phyloP scores from a whole-genome alignment of 2,797 vertebrate species.

The Liparis tanakae region DNA sequence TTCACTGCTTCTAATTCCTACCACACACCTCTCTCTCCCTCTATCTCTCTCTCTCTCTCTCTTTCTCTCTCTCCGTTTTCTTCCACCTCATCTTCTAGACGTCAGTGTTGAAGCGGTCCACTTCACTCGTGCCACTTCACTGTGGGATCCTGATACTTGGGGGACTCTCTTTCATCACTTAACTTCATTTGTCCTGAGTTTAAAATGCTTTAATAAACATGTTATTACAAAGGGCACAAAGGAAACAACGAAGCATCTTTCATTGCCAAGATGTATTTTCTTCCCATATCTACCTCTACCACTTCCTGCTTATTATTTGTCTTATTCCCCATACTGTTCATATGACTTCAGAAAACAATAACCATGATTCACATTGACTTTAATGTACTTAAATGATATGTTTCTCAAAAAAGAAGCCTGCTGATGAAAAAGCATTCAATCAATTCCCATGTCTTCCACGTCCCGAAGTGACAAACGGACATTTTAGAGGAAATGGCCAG shows the following conservation, averaged over 20 bases:
- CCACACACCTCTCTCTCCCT: conserved; percentile 25
- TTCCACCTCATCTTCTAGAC: conserved; percentile 15
- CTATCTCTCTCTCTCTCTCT: not conserved
- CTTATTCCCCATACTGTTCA: not conserved
- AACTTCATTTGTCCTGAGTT: not conserved
- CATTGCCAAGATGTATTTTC: not conserved
- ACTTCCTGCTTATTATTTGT: not conserved
- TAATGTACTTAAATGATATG: not conserved
- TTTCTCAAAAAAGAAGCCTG: not conserved
- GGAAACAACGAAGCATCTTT: not conserved
- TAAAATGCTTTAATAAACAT: not conserved
- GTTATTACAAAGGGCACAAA: not conserved
- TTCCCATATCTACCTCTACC: not conserved
- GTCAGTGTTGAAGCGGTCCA: not conserved
- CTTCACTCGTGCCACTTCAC: conserved; percentile 3
- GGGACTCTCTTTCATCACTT: not conserved
- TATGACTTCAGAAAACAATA: conserved; percentile 6
- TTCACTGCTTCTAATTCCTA: conserved; percentile 55
- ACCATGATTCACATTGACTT: not conserved
- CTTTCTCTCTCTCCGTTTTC: conserved; percentile 13
- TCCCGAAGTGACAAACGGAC: not conserved
- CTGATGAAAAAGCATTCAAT: conserved; percentile 5
- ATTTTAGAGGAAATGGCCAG: not conserved
- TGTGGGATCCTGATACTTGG: not conserved
- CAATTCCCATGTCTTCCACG: not conserved